phyloP scores from a whole-genome alignment of 2,888 invertebrate genomes.

The Allacma fusca region DNA sequence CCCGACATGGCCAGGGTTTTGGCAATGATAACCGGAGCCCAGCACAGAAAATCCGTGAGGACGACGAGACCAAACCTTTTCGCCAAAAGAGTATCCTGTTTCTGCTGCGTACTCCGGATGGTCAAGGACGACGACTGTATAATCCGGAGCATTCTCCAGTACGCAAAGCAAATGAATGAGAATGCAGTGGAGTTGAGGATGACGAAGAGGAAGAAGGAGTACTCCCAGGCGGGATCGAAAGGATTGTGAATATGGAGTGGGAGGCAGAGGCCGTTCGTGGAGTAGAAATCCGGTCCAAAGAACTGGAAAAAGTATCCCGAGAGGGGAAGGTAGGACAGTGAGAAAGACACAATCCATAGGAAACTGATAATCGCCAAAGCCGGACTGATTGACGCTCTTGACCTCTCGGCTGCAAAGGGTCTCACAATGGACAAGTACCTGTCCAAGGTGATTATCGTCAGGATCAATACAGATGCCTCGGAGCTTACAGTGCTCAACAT shows the following conservation, averaged over 20 bases:
- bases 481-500: constrained; percentile 71
- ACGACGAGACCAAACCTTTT: constrained; percentile 71
- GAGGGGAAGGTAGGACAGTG: constrained; percentile 68
- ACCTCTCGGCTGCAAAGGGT: constrained; percentile 66
- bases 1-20: constrained; percentile 70
- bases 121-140: constrained; percentile 70
- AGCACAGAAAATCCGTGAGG: constrained; percentile 71
- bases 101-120: constrained; percentile 69
- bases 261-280: constrained; percentile 71
- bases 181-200: constrained; percentile 69
- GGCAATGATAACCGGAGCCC: constrained; percentile 71
- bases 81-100: constrained; percentile 69
- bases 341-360: constrained; percentile 64
- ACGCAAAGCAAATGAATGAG: constrained; percentile 70
- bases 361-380: constrained; percentile 38
- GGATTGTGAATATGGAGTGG: constrained; percentile 71
- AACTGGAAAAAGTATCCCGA: constrained; percentile 65
- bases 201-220: constrained; percentile 70
- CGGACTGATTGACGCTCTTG: constrained; percentile 55
- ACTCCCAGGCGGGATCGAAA: constrained; percentile 71
- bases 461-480: constrained; percentile 71
- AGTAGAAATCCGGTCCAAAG: constrained; percentile 70
- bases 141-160: constrained; percentile 69
- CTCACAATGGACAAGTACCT: constrained; percentile 71
- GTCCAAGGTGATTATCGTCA: constrained; percentile 72